Conservation (phyloP, 2,888 invertebrate species). For the Chaetogeoica ovagalla region DNA sequence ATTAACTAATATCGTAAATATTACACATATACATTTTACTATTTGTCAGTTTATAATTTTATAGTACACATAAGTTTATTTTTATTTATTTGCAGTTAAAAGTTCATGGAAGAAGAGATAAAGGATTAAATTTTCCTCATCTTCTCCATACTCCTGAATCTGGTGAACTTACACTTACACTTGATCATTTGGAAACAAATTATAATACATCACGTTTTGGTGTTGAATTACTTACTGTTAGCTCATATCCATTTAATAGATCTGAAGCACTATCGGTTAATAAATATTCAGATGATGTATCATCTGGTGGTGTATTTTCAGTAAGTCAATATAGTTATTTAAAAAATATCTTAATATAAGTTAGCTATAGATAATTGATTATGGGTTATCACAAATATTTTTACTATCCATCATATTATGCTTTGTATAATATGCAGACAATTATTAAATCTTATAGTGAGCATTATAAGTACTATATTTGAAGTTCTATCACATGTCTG, state of each 20-base stretch:
- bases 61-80: neutral
- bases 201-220: conserved; percentile 67
- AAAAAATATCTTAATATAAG: neutral
- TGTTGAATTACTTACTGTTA: conserved; percentile 64
- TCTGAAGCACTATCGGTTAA: conserved; percentile 61
- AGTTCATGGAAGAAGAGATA: conserved; percentile 58
- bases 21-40: neutral
- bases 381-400: neutral
- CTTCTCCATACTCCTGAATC: conserved; percentile 70
- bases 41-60: neutral
- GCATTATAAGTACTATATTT: too few relatives aligned
- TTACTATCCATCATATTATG: too few relatives aligned
- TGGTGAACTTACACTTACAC: conserved; percentile 66
- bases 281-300: conserved; percentile 72
- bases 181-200: conserved; percentile 63
- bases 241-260: conserved; percentile 61
- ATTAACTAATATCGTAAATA: too few relatives aligned
- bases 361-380: neutral
- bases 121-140: conserved; percentile 66
- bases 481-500: too few relatives aligned
- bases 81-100: conserved; percentile 36
- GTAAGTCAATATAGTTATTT: conserved; percentile 59
- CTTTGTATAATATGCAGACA: too few relatives aligned
- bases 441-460: too few relatives aligned
- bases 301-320: conserved; percentile 74